Evolutionary conservation across 2,888 invertebrate species (phyloP).

Genomic region (Carterocephalus palaemon): DNA sequence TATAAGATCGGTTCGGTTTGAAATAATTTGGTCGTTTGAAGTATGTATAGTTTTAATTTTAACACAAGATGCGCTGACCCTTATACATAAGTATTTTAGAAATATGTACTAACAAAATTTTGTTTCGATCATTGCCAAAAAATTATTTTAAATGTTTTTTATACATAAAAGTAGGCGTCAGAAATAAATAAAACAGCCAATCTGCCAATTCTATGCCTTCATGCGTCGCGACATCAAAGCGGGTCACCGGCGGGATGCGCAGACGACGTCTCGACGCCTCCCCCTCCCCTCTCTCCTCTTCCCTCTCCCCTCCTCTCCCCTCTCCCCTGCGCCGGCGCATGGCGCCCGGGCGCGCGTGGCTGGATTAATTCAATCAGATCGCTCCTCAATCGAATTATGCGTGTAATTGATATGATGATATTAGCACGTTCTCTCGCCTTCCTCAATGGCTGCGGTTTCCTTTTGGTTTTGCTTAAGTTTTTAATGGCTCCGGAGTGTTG

Average conservation of each 20-base stretch:
- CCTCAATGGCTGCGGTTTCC: constrained; percentile 9
- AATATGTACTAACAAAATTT: too few species aligned
- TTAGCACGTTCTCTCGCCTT: constrained; percentile 15
- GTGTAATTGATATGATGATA: constrained; percentile 22
- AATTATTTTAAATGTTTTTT: too few species aligned
- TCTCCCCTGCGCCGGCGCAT: constrained; percentile 33
- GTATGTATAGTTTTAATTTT: too few species aligned
- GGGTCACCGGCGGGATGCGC: constrained; percentile 64
- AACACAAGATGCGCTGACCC: too few species aligned
- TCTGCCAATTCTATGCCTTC: background rate
- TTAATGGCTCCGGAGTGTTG: too few species aligned
- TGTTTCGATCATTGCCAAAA: too few species aligned
- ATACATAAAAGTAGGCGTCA: too few species aligned
- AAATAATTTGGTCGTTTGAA: too few species aligned
- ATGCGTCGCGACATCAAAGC: constrained; percentile 55
- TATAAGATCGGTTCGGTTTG: too few species aligned
- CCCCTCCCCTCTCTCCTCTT: constrained; percentile 29
- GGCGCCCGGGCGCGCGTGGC: constrained; percentile 32
- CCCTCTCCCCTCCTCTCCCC: constrained; percentile 29
- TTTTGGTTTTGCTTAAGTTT: background rate
- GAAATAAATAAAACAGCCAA: background rate
- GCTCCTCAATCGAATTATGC: constrained; percentile 20
- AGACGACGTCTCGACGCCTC: constrained; percentile 65
- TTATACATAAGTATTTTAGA: too few species aligned
- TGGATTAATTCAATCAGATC: constrained; percentile 37